Evolutionary conservation across 2,113 vertebrate species (phyloP).

Genomic region (Syrmaticus mikado): DNA sequence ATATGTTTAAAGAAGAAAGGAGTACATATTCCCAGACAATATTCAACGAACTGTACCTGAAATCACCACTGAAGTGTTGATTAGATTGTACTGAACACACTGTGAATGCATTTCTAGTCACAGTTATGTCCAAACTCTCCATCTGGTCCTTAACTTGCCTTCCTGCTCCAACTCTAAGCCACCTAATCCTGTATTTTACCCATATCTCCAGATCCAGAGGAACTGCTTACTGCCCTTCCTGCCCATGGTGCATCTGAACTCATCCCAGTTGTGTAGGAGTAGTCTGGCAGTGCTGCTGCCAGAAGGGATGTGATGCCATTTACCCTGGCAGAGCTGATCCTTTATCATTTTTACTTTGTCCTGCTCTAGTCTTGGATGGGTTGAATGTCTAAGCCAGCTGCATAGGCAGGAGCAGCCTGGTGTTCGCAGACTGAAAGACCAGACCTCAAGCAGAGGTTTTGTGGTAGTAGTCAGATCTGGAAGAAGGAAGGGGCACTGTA

Average conservation of each 20-base stretch:
- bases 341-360: background rate
- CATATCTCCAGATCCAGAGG: background rate
- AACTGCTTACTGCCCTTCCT: background rate
- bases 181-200: background rate
- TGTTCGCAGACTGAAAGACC: background rate
- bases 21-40: background rate
- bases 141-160: background rate
- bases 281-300: background rate
- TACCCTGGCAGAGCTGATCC: background rate
- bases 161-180: background rate
- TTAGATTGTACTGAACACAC: background rate
- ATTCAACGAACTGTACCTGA: background rate
- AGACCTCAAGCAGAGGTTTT: rapidly evolving
- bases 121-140: background rate
- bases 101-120: background rate
- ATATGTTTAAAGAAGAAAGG: background rate
- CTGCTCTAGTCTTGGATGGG: rapidly evolving
- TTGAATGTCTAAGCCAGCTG: too few species aligned
- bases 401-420: background rate
- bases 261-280: background rate
- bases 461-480: background rate
- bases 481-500: background rate
- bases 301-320: background rate
- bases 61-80: background rate
- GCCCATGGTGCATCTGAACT: background rate